These are phyloP conservation scores for Aplysina aerophoba DNA, from an alignment of 37 sponge, comb jelly and placozoan genomes.

Conservation along the genomic window DNA sequence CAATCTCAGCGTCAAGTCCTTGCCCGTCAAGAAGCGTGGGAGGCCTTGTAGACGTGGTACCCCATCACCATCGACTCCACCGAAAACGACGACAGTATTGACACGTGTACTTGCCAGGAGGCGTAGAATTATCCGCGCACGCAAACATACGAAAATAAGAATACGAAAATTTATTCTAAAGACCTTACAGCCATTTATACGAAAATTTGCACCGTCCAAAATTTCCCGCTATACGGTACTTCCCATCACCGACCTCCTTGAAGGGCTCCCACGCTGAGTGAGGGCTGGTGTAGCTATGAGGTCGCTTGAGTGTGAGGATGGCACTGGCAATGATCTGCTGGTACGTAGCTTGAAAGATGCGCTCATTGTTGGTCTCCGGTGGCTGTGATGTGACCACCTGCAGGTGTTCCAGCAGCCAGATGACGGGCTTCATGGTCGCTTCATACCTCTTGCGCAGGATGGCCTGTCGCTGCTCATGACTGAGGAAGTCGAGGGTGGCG, in stretches of 20 bases:
- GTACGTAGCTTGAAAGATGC: slow-evolving; percentile 84
- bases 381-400: slow-evolving; percentile 81
- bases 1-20: too few species aligned
- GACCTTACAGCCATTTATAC: too few species aligned
- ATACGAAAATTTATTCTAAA: too few species aligned
- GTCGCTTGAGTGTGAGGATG: slow-evolving; percentile 67
- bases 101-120: too few species aligned
- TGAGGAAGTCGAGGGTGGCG: slow-evolving; percentile 54
- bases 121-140: too few species aligned
- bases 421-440: slow-evolving; percentile 88
- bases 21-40: too few species aligned
- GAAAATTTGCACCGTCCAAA: too few species aligned
- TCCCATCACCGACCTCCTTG: slow-evolving; percentile 64
- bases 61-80: too few species aligned
- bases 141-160: too few species aligned
- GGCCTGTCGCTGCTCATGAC: slow-evolving; percentile 61
- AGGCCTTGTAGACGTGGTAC: too few species aligned
- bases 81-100: too few species aligned
- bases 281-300: slow-evolving; percentile 68
- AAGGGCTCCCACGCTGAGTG: slow-evolving; percentile 85
- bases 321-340: slow-evolving; percentile 70
- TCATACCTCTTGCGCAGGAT: slow-evolving; percentile 85
- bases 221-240: too few species aligned
- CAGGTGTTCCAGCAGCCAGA: slow-evolving; percentile 88
- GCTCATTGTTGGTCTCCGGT: slow-evolving; percentile 91